These are phyloP conservation scores for Alviniconcha marisindica DNA, from an alignment of 1,140 invertebrate species.

Conservation along the genomic window DNA sequence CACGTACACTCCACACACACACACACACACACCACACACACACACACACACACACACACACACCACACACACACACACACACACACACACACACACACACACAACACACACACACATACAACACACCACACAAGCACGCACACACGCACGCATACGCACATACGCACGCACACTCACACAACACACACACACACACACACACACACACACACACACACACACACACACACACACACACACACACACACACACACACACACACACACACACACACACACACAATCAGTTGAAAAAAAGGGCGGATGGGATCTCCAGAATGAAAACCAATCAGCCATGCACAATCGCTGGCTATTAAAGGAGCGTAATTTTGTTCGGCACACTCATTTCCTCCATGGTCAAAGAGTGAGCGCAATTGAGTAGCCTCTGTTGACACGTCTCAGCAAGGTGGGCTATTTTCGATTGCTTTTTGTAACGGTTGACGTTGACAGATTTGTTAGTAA, in stretches of 20 bases:
- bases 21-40: not conserved
- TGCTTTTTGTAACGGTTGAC: too few species aligned
- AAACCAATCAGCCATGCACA: not conserved
- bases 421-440: too few species aligned
- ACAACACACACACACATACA: conserved; percentile 18
- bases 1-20: too few species aligned
- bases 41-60: not conserved
- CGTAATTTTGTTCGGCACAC: not conserved
- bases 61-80: not conserved
- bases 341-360: not conserved
- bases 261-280: conserved; percentile 1
- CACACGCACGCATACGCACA: conserved; percentile 8
- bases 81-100: conserved; percentile 17
- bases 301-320: too few species aligned
- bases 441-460: too few species aligned
- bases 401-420: too few species aligned
- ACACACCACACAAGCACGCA: not conserved
- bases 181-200: not conserved
- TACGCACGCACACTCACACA: conserved; percentile 5
- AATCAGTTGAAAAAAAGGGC: too few species aligned
- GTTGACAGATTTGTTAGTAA: too few species aligned
- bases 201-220: conserved; percentile 21
- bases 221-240: conserved; percentile 29
- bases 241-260: conserved; percentile 20
- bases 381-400: not conserved